Conservation (phyloP, 23 tunicate species). For the Clavelina lepadiformis region DNA sequence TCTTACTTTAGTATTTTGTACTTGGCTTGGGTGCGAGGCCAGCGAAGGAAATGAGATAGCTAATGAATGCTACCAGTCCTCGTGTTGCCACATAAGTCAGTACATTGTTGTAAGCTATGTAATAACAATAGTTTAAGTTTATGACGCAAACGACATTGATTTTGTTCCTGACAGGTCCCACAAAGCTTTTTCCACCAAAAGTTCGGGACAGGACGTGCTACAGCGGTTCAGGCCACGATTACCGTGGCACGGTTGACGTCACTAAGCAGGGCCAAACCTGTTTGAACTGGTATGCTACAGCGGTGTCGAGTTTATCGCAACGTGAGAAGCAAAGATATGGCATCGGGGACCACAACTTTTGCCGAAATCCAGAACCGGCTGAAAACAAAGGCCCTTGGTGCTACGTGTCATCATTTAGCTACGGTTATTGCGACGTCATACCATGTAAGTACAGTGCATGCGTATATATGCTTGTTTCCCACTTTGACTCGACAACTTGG, state of each 20-base stretch:
- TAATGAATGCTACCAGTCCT: no score
- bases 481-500: not conserved
- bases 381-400: constrained; percentile 65
- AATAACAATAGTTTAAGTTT: no score
- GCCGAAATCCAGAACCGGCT: constrained; percentile 71
- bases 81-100: no score
- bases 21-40: no score
- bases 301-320: constrained; percentile 6
- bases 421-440: constrained; percentile 37
- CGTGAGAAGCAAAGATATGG: constrained; percentile 26
- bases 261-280: constrained; percentile 28
- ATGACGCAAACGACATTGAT: no score
- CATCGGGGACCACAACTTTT: constrained; percentile 57
- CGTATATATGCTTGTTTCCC: no score
- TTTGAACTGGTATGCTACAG: constrained; percentile 39
- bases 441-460: constrained; percentile 33
- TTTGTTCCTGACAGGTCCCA: no score
- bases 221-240: constrained; percentile 45
- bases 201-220: constrained; percentile 25
- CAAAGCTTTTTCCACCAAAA: constrained; percentile 9
- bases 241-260: constrained; percentile 33
- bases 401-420: constrained; percentile 28
- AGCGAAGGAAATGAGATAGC: no score
- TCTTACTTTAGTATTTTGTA: no score
- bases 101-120: no score